A percentile compares a stretch with the other conserved stretches of the same genome.
These are phyloP conservation scores for Endomychus coccineus DNA, from an alignment of 2,888 invertebrate genomes.

Conservation along the genomic window DNA sequence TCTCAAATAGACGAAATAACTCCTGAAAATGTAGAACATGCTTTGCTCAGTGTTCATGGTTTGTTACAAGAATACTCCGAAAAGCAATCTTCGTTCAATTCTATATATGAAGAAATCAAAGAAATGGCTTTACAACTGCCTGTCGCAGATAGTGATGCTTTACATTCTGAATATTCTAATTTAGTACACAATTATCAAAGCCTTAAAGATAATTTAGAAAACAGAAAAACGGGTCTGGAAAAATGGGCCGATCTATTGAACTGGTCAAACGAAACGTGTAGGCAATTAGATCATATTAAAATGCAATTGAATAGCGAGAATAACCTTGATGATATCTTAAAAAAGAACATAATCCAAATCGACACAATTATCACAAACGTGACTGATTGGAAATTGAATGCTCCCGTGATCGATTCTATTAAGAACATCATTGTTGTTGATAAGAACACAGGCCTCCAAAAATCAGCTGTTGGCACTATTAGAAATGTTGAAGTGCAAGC, in stretches of 20 bases:
- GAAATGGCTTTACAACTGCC: conserved; percentile 61
- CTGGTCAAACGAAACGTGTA: conserved; percentile 73
- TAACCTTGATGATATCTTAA: conserved; percentile 61
- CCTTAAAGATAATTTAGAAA: conserved; percentile 64
- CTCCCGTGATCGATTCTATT: conserved; percentile 60
- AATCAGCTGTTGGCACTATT: conserved; percentile 65
- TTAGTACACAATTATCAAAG: conserved; percentile 71
- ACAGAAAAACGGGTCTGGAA: conserved; percentile 66
- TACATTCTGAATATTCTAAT: conserved; percentile 69
- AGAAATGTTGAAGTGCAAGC: conserved; percentile 67
- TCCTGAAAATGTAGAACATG: conserved; percentile 72
- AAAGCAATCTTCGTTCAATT: conserved; percentile 68
- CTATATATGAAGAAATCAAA: conserved; percentile 78
- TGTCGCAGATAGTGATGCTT: conserved; percentile 64
- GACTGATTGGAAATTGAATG: conserved; percentile 62
- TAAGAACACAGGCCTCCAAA: conserved; percentile 59
- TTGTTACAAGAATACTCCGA: conserved; percentile 79
- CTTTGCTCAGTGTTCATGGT: conserved; percentile 70
- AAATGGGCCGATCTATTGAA: conserved; percentile 77
- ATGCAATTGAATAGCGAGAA: conserved; percentile 73
- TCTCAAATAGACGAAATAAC: conserved; percentile 74
- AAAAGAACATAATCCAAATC: conserved; percentile 61
- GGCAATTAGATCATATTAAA: conserved; percentile 71
- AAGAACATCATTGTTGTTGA: conserved; percentile 63
- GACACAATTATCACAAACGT: conserved; percentile 59